phyloP scores from a whole-genome alignment of 1,140 invertebrate genomes.

The Chrysomallon squamiferum region DNA sequence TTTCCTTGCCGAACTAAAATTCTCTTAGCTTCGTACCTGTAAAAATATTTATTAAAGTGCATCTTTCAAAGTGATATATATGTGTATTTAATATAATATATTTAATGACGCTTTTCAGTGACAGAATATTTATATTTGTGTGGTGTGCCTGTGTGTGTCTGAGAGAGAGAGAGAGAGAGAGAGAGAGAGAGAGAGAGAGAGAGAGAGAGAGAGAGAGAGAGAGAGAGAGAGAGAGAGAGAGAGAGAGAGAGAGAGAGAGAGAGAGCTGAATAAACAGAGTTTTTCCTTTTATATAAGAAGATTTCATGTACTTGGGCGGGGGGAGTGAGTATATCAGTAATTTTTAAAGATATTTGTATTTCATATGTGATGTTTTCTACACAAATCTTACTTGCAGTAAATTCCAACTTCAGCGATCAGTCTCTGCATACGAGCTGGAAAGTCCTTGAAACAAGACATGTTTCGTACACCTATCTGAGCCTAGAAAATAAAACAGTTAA shows the following conservation, averaged over 20 bases:
- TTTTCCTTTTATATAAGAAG: background rate
- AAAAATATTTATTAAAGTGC: background rate
- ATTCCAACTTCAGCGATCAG: constrained; percentile 43
- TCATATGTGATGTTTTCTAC: too few relatives aligned
- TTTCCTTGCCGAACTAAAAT: background rate
- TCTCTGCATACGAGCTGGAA: constrained; percentile 42
- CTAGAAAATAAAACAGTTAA: background rate
- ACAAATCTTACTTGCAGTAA: constrained; percentile 38
- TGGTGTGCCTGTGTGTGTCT: too few relatives aligned
- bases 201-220: too few relatives aligned
- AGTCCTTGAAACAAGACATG: constrained; percentile 28
- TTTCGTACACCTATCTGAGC: constrained; percentile 27
- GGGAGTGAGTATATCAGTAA: background rate
- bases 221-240: too few relatives aligned
- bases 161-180: too few relatives aligned
- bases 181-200: too few relatives aligned
- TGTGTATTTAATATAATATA: background rate
- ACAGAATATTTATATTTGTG: background rate
- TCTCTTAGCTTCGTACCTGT: background rate
- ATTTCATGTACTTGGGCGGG: background rate
- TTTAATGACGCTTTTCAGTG: background rate
- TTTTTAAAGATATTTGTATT: background rate
- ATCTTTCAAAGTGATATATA: background rate
- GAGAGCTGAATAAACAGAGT: too few relatives aligned
- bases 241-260: too few relatives aligned